These are phyloP conservation scores for Cancer borealis DNA, from an alignment of 2,888 invertebrate genomes.

Conservation along the genomic window DNA sequence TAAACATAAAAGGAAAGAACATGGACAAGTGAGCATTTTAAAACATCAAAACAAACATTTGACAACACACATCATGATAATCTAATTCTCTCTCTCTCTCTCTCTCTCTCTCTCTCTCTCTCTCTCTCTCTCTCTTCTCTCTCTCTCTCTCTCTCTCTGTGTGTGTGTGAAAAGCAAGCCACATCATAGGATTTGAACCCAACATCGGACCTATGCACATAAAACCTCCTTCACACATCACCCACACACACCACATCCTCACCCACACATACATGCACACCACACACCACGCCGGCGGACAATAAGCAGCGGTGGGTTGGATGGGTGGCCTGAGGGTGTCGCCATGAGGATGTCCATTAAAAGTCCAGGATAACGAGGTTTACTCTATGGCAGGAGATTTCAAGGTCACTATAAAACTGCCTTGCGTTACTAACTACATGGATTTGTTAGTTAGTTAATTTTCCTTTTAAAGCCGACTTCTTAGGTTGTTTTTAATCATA, in stretches of 20 bases:
- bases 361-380: background rate
- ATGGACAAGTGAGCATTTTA: no score
- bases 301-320: background rate
- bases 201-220: background rate
- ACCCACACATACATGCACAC: background rate
- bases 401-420: background rate
- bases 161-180: no score
- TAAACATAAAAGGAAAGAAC: no score
- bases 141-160: no score
- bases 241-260: background rate
- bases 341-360: background rate
- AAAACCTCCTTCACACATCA: background rate
- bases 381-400: background rate
- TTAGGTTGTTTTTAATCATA: background rate
- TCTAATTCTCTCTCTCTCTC: no score
- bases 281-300: background rate
- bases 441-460: background rate
- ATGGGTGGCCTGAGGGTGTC: no score
- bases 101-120: no score
- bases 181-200: background rate
- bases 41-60: no score
- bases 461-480: background rate
- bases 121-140: no score
- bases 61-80: no score
- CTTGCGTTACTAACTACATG: background rate